Evolutionary conservation across 2,113 vertebrate genomes (phyloP).

Genomic region (Etheostoma cragini): DNA sequence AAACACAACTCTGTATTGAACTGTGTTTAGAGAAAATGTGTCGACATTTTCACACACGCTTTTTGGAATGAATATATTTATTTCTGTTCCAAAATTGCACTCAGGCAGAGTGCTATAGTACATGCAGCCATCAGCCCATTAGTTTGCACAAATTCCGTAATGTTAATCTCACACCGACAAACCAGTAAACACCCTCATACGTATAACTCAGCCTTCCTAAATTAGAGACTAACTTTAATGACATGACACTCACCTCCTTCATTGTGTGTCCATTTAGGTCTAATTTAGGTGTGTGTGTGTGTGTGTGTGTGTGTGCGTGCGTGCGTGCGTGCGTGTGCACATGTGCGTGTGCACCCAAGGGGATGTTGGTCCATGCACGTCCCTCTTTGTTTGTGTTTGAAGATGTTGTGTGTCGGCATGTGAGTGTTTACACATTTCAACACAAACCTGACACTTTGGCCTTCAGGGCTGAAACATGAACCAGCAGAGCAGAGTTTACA

Average conservation of each 20-base stretch:
- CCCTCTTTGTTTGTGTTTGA: conserved; percentile 15
- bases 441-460: conserved; percentile 60
- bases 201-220: conserved; percentile 23
- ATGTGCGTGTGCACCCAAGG: too few relatives aligned
- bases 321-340: too few relatives aligned
- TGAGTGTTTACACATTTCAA: conserved; percentile 63
- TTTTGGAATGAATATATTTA: neutral
- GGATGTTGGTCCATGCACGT: neutral
- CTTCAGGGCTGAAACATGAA: conserved; percentile 71
- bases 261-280: neutral
- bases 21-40: neutral
- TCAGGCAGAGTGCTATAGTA: too few relatives aligned
- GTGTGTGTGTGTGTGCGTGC: too few relatives aligned
- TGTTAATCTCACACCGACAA: conserved; percentile 27
- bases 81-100: neutral
- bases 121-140: conserved; percentile 13
- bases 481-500: conserved; percentile 60
- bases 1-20: neutral
- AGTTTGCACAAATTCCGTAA: conserved; percentile 10
- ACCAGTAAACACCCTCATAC: conserved; percentile 46
- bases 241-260: neutral
- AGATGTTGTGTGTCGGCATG: conserved; percentile 41
- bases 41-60: neutral
- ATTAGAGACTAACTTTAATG: conserved; percentile 12
- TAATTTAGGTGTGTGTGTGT: too few relatives aligned